Evolutionary conservation across 1,140 invertebrate species (phyloP).

Genomic region (Scylla paramamosain): DNA sequence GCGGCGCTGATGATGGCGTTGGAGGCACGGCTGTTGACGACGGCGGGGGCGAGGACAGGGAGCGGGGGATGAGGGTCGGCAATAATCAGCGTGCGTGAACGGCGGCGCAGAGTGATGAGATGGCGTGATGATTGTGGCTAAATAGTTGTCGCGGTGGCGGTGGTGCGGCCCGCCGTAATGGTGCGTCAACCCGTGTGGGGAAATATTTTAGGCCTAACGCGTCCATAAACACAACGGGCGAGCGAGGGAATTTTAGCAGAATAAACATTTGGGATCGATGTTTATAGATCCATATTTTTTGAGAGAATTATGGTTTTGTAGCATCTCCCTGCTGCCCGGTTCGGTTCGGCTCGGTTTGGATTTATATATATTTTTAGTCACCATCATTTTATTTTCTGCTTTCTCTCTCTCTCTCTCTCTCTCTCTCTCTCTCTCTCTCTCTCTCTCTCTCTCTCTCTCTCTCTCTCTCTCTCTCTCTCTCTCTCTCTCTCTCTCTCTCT

Average conservation of each 20-base stretch:
- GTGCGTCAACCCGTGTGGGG: background rate
- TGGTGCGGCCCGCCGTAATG: background rate
- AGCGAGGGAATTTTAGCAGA: slow-evolving; percentile 10
- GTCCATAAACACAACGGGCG: background rate
- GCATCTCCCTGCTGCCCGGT: background rate
- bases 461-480: no score
- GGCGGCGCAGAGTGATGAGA: background rate
- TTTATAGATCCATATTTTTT: slow-evolving; percentile 17
- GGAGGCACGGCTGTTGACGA: background rate
- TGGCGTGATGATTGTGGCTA: slow-evolving; percentile 21
- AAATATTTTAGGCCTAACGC: background rate
- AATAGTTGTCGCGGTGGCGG: background rate
- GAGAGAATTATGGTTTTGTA: background rate
- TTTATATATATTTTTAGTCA: background rate
- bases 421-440: no score
- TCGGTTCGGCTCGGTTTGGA: background rate
- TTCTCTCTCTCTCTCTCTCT: no score
- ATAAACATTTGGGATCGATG: slow-evolving; percentile 15
- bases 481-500: no score
- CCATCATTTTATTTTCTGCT: no score
- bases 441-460: no score
- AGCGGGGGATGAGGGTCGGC: background rate
- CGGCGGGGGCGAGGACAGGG: background rate
- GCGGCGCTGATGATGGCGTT: background rate
- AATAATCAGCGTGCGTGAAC: background rate